Percentiles rank a stretch among this genome's conserved stretches.
phyloP scores from a whole-genome alignment of 2,888 invertebrate genomes.

The Tenodera sinensis region DNA sequence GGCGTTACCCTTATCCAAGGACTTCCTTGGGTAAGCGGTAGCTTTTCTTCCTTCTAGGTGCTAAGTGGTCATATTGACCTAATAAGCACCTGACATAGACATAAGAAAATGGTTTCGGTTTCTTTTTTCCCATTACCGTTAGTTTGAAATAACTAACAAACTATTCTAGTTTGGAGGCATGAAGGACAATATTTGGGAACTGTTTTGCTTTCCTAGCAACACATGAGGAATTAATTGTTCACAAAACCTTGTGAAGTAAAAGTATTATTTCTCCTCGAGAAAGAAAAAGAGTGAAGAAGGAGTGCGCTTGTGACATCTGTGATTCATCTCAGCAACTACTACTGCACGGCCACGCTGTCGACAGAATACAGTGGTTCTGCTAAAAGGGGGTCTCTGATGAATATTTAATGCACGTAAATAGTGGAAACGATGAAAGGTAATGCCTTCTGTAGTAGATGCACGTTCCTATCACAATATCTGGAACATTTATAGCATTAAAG shows the following conservation, averaged over 20 bases:
- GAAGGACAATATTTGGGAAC: no score
- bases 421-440: constrained; percentile 18
- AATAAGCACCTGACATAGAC: no score
- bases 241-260: background rate
- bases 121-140: no score
- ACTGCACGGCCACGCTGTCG: background rate
- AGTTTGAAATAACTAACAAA: no score
- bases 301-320: background rate
- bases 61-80: no score
- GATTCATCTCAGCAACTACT: background rate
- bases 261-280: background rate
- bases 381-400: background rate
- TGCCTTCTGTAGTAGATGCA: background rate
- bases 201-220: no score
- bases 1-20: no score
- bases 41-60: no score
- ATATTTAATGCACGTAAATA: constrained; percentile 18
- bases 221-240: background rate
- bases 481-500: background rate
- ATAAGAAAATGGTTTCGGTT: no score
- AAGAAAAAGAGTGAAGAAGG: background rate
- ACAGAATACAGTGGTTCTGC: background rate
- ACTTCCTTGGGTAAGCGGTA: no score
- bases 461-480: background rate
- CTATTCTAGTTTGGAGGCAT: no score